Evolutionary conservation across 2,797 vertebrate genomes (phyloP).

Genomic region (Salarias fasciatus): DNA sequence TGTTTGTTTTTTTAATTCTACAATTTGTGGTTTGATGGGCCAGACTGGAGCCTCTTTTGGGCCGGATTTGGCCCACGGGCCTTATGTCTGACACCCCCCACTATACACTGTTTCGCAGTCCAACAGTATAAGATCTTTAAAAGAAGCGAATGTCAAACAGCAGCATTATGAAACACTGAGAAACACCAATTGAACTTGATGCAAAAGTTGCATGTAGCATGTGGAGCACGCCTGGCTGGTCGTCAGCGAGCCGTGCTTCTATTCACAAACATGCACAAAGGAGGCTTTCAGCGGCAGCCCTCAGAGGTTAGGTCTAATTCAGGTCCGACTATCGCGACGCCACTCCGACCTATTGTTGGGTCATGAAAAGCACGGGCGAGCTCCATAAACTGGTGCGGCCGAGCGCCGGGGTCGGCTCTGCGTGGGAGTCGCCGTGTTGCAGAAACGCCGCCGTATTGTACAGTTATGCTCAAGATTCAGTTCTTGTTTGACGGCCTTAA

Average conservation of each 20-base stretch:
- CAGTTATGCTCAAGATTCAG: too few relatives aligned
- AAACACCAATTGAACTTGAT: conserved; percentile 17
- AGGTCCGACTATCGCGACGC: conserved; percentile 55
- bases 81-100: too few relatives aligned
- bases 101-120: too few relatives aligned
- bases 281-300: conserved; percentile 47
- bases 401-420: conserved; percentile 29
- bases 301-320: conserved; percentile 66
- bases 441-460: too few relatives aligned
- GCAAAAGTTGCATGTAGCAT: conserved; percentile 36
- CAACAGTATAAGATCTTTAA: not conserved
- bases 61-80: too few relatives aligned
- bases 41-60: too few relatives aligned
- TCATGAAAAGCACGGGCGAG: conserved; percentile 44
- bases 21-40: too few relatives aligned
- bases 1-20: too few relatives aligned
- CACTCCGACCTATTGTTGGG: conserved; percentile 63
- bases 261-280: conserved; percentile 65
- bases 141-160: conserved; percentile 1
- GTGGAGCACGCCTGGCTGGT: conserved; percentile 47
- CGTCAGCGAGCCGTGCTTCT: conserved; percentile 52
- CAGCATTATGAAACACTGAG: conserved; percentile 8
- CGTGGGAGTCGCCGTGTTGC: conserved; percentile 4
- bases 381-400: conserved; percentile 49
- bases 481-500: too few relatives aligned